Conservation (phyloP, 2,113 vertebrate genomes). For the Mesembrinibis cayennensis region DNA sequence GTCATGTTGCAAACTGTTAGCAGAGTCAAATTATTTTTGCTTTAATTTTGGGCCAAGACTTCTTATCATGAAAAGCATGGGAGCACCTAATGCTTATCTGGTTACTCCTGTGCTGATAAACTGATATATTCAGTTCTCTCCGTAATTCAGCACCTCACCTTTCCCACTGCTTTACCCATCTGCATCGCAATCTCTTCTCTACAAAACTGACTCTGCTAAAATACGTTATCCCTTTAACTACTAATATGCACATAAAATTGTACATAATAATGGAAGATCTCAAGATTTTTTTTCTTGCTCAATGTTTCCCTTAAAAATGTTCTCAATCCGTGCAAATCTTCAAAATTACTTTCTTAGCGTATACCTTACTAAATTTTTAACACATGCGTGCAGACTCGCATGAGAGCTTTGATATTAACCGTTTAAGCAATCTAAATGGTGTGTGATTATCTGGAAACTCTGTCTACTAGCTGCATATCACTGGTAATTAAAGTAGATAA, state of each 20-base stretch:
- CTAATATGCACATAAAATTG: not conserved
- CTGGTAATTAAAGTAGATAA: not conserved
- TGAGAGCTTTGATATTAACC: not conserved
- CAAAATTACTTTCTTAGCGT: not conserved
- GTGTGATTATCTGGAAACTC: not conserved
- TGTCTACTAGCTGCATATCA: not conserved
- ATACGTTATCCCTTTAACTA: not conserved
- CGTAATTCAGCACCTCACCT: not conserved
- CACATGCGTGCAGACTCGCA: rapidly evolving
- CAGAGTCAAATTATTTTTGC: not conserved
- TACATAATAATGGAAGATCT: not conserved
- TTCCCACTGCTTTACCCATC: not conserved
- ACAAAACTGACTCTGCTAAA: not conserved
- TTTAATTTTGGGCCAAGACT: not conserved
- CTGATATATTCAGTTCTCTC: not conserved
- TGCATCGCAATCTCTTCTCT: not conserved
- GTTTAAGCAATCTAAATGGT: not conserved
- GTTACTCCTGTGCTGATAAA: not conserved
- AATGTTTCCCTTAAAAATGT: not conserved
- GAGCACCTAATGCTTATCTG: not conserved
- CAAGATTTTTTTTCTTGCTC: not conserved
- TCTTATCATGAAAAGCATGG: not conserved
- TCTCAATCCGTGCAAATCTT: not conserved
- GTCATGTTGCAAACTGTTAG: not conserved
- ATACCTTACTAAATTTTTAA: not conserved